These are phyloP conservation scores for Chloromyia formosa DNA, from an alignment of 2,888 invertebrate genomes.

Conservation along the genomic window DNA sequence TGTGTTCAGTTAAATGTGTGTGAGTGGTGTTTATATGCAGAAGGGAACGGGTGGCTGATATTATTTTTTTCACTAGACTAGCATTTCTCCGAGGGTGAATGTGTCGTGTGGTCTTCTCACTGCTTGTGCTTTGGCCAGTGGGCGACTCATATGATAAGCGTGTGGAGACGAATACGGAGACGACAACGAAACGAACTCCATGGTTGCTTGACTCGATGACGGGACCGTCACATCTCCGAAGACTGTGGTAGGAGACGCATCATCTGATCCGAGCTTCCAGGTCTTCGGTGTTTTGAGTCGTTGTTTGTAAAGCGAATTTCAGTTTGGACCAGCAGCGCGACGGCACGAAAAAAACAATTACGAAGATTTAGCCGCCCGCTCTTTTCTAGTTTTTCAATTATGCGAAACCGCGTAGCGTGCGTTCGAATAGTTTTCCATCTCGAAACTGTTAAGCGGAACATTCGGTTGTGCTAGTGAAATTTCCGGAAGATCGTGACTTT, in stretches of 20 bases:
- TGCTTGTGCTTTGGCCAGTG: too few species aligned
- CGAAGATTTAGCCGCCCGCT: neutral
- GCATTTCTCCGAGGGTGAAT: neutral
- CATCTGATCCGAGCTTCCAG: constrained; percentile 6
- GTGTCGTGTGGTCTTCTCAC: neutral
- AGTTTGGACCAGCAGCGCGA: constrained; percentile 10
- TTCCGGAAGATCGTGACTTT: neutral
- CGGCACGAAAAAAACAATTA: too few species aligned
- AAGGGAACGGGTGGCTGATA: too few species aligned
- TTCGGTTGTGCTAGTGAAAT: neutral
- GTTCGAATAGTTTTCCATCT: neutral
- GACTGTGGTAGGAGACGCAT: constrained; percentile 54
- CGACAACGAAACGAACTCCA: neutral
- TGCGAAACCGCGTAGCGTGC: neutral
- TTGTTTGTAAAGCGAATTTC: constrained; percentile 15
- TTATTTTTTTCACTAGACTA: neutral
- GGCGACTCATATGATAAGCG: too few species aligned
- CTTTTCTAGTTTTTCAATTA: neutral
- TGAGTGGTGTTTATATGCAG: too few species aligned
- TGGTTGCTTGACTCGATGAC: neutral
- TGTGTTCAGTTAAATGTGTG: too few species aligned
- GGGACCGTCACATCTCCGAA: constrained; percentile 53
- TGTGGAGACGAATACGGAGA: too few species aligned
- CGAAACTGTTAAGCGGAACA: neutral
- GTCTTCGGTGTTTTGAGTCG: neutral